phyloP scores from a whole-genome alignment of 2,797 vertebrate genomes.

The Falco naumanni region DNA sequence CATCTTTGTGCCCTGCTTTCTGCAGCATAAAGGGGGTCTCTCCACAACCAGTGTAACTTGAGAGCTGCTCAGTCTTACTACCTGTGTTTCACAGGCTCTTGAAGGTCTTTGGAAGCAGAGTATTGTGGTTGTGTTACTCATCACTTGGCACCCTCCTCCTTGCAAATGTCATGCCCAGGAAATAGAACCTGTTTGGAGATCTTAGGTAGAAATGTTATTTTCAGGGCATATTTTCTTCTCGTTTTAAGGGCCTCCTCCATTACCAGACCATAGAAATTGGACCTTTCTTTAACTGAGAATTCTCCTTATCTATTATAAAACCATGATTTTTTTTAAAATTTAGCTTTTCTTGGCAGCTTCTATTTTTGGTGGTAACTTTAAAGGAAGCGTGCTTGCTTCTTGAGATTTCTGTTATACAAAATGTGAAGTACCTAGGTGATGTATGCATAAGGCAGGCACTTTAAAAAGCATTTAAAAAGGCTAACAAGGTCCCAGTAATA shows the following conservation, averaged over 20 bases:
- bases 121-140: neutral
- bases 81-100: constrained; percentile 7
- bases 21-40: neutral
- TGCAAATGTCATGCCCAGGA: neutral
- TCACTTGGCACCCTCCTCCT: constrained; percentile 6
- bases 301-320: neutral
- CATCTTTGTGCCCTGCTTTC: neutral
- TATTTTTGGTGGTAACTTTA: neutral
- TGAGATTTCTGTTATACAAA: neutral
- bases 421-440: neutral
- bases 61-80: neutral
- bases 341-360: neutral
- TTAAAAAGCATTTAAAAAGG: neutral
- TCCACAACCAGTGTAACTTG: neutral
- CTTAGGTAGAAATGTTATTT: constrained; percentile 21
- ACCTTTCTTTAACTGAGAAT: neutral
- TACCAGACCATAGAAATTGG: neutral
- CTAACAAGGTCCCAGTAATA: neutral
- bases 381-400: neutral
- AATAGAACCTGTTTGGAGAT: constrained; percentile 24
- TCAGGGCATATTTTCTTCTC: neutral
- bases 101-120: constrained; percentile 24
- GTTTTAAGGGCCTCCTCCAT: neutral
- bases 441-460: neutral
- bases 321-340: neutral